Conservation (phyloP, 2,888 invertebrate genomes). For the Idaea biselata region DNA sequence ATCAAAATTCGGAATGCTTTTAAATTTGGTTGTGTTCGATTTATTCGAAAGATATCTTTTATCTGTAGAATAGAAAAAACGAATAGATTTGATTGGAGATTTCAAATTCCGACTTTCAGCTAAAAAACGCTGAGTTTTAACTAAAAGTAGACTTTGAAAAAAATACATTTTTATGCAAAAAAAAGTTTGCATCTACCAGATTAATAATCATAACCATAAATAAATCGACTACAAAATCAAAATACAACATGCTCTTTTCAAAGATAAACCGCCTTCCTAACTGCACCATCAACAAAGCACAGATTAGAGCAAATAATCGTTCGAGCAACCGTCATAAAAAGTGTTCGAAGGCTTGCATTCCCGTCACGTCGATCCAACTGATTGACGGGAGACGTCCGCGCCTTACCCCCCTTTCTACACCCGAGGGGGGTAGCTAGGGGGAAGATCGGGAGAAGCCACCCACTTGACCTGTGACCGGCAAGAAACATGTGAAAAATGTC, state of each 20-base stretch:
- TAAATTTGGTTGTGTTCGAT: neutral
- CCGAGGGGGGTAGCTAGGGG: constrained; percentile 14
- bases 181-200: neutral
- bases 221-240: neutral
- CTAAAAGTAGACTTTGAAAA: neutral
- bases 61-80: too few species aligned
- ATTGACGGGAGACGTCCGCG: constrained; percentile 79
- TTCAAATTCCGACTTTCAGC: too few species aligned
- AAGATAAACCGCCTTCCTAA: neutral
- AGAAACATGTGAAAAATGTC: constrained; percentile 79
- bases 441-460: constrained; percentile 17
- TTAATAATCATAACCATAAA: neutral
- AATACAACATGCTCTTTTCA: neutral
- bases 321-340: constrained; percentile 15
- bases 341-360: constrained; percentile 44
- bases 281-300: constrained; percentile 19
- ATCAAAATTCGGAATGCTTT: too few species aligned
- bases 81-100: too few species aligned
- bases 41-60: too few species aligned
- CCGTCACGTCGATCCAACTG: constrained; percentile 75
- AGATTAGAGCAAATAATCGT: constrained; percentile 58
- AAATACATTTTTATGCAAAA: neutral
- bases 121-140: too few species aligned
- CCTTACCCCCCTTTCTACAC: constrained; percentile 43
- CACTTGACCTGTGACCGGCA: constrained; percentile 68